Conservation (phyloP, 2,888 invertebrate species). For the Conomelus anceps region DNA sequence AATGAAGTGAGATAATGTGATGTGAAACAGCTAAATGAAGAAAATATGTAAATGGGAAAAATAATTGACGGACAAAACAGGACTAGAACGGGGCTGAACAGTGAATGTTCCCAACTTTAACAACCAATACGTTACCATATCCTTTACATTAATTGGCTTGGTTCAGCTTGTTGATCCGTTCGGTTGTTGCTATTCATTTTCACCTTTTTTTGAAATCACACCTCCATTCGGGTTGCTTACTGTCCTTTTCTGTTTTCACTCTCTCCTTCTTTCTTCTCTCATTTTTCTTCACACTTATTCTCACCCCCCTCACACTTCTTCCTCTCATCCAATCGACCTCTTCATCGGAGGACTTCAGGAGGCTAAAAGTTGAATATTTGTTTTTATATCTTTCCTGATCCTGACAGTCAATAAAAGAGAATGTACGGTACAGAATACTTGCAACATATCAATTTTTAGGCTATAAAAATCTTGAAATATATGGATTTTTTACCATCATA, state of each 20-base stretch:
- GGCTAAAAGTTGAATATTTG: too few relatives aligned
- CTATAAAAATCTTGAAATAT: too few relatives aligned
- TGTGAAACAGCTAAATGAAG: neutral
- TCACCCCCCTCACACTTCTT: neutral
- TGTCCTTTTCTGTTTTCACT: too few relatives aligned
- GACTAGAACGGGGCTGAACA: neutral
- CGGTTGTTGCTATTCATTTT: neutral
- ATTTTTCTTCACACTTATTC: neutral
- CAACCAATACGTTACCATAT: neutral
- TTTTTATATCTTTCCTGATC: too few relatives aligned
- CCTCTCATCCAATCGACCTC: neutral
- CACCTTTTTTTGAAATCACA: neutral
- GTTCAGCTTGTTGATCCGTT: neutral
- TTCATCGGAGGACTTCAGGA: too few relatives aligned
- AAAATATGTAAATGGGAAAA: neutral
- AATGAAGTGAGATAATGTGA: neutral
- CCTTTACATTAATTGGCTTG: neutral
- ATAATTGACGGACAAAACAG: neutral
- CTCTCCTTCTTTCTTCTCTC: neutral
- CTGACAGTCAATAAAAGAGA: too few relatives aligned
- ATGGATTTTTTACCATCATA: too few relatives aligned
- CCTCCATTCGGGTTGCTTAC: too few relatives aligned
- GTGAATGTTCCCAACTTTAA: neutral
- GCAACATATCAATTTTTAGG: too few relatives aligned
- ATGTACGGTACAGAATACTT: too few relatives aligned